Base-by-base conservation (phyloP, 2,113 vertebrate species). In the Aldabrachelys gigantea region DNA sequence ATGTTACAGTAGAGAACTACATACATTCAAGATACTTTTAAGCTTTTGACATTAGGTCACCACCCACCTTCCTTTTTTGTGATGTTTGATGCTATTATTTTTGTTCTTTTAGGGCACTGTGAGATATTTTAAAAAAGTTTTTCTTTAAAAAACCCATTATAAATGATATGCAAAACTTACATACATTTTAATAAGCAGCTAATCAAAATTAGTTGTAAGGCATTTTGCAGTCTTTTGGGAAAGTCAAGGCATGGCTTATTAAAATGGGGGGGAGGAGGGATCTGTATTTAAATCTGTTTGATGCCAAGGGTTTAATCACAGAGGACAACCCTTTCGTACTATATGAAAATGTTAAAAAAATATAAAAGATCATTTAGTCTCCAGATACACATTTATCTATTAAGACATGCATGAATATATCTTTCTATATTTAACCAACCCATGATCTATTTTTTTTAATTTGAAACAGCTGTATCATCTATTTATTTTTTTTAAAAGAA, bases 151-250 rank as follows among this genome's bases (percentile, higher is more conserved):
- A 92, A 59, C 1, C 91, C 5, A 22, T 8, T 75, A 78, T 44
- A 88, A 92, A 85, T 95, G 79, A 85, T 83, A 88, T 92, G 92
- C 13, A 86, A 90, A 97, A n/a, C 49, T 89, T 31, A 49, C 29
- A 59, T 82, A 35, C 24, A 94, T 96, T 96, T 96, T 95, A 96
- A 96, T 80, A 95, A 97, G 82, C 10, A 94, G 81, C 86, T 94
- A 95, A 97, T 97, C 82, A 97, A 95, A 97, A 96, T 50, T 91
- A 81, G 49, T 94, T 95, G 90, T 94, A 83, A 95, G 50, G 79
- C 79, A 92, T 87, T 97, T 97, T 97, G 54, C 89, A 96, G 89
- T 85, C 93, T 91, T 95, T 84, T 91, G 93, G 94, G 96, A 96
- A 94, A 97, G 88, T 56, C 53, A 86, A 94, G 85, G 56, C 75